Base-by-base conservation (phyloP, 2,113 vertebrate genomes). In the Myodes glareolus region DNA sequence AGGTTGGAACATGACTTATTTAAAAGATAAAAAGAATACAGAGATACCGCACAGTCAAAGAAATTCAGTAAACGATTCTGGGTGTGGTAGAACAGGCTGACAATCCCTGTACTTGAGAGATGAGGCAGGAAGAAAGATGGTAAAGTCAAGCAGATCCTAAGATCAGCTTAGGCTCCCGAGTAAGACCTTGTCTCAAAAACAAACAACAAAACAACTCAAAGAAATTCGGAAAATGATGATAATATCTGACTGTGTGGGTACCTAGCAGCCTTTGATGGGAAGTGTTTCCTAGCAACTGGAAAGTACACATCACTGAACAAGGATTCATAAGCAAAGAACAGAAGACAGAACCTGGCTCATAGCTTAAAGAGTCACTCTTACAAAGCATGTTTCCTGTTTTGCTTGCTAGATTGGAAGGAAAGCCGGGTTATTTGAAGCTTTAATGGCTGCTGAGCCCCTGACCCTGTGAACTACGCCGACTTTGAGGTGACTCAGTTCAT, bases 261-360 rank as follows among this genome's bases (percentile, higher is more conserved):
- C 88, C 78, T 93, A 96, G 89, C 94, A 97, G 93, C 61, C 93
- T 97, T 91, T 70, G 90, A 88, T 88, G 75, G 58, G 80, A 81
- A 85, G 90, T 86, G 93, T 95, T 93, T 97, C 94, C 90, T 23
- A 50, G 97, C 94, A 95, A 97, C 93, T 39, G 45, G 92, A 85
- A 92, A 84, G 85, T 19, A 45, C 47, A 39, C 39, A 58, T 94
- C 91, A 82, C 12, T 36, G 91, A 96, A 94, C n/a, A 88, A 92
- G 89, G 75, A 94, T 93, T 90, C 82, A 63, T 55, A 91, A 96
- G 86, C 68, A 50, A 85, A 75, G 77, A 31, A 92, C 92, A 94
- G 87, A 75, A 93, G 93, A 39, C 29, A 94, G 91, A 95, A 39
- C 70, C 67, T 39, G 52, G 81, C 61, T 3, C 75, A 36, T 7